Evolutionary conservation across 2,888 invertebrate genomes (phyloP).

Genomic region (Phortica okadai): DNA sequence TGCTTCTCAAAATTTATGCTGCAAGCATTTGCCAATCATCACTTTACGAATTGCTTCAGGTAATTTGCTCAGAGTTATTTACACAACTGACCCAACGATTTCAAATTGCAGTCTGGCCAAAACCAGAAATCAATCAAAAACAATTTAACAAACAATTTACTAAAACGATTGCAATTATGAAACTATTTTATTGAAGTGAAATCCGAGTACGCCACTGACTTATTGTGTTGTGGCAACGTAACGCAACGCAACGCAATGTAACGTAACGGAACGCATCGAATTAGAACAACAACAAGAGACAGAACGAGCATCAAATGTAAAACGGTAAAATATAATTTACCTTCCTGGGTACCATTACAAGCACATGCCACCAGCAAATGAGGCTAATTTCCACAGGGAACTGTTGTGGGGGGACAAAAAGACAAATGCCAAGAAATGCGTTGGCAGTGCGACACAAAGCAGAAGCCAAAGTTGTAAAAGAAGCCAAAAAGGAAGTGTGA

Average conservation of each 20-base stretch:
- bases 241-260: background rate
- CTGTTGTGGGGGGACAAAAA: background rate
- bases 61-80: too few relatives aligned
- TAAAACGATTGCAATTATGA: background rate
- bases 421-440: constrained; percentile 7
- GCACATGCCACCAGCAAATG: constrained; percentile 59
- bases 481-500: constrained; percentile 12
- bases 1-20: too few relatives aligned
- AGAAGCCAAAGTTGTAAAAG: background rate
- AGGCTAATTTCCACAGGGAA: constrained; percentile 55
- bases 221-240: background rate
- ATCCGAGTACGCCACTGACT: constrained; percentile 19
- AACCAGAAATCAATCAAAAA: background rate
- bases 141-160: background rate
- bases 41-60: too few relatives aligned
- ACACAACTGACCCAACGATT: too few relatives aligned
- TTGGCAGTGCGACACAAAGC: too few relatives aligned
- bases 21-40: too few relatives aligned
- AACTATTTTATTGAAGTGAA: background rate
- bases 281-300: background rate
- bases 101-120: background rate
- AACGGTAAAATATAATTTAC: constrained; percentile 26
- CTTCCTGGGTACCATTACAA: constrained; percentile 29
- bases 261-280: background rate
- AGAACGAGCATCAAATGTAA: constrained; percentile 25